phyloP scores from a whole-genome alignment of 2,113 vertebrate species.

The Excalfactoria chinensis region DNA sequence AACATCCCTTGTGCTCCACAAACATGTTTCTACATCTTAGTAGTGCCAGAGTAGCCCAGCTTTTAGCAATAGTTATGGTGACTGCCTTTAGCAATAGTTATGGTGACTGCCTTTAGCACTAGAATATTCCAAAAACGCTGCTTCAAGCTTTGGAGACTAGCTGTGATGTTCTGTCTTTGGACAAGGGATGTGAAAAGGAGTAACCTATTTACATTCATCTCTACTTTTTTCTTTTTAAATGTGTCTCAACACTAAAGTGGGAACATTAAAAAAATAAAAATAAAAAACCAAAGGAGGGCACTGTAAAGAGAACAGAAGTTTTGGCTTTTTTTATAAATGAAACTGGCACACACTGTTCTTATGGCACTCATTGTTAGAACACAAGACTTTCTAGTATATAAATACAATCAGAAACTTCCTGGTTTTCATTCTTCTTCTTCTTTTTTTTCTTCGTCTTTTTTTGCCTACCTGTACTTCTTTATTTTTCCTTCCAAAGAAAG shows the following conservation, averaged over 20 bases:
- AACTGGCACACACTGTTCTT: not conserved
- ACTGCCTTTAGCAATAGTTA: not conserved
- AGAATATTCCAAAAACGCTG: not conserved
- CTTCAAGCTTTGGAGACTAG: too few relatives aligned
- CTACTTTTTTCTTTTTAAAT: not conserved
- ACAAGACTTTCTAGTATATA: not conserved
- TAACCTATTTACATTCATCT: not conserved
- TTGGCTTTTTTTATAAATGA: not conserved
- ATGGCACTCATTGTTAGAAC: fast-evolving
- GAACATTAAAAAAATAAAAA: not conserved
- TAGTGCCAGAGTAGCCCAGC: not conserved
- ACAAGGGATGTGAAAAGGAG: not conserved
- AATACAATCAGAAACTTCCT: not conserved
- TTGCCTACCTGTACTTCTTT: not conserved
- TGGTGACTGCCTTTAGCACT: fast-evolving
- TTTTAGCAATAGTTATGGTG: not conserved
- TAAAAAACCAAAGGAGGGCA: not conserved
- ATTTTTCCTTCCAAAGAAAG: not conserved
- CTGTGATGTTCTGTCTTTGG: not conserved
- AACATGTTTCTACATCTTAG: not conserved
- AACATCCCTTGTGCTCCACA: not conserved
- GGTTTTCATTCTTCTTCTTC: too few relatives aligned
- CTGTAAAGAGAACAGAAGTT: not conserved
- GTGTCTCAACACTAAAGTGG: not conserved
- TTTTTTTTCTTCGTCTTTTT: not conserved